These are phyloP conservation scores for Xiphorhynchus erythropygius DNA, from an alignment of 2,797 vertebrate species.

Conservation along the genomic window DNA sequence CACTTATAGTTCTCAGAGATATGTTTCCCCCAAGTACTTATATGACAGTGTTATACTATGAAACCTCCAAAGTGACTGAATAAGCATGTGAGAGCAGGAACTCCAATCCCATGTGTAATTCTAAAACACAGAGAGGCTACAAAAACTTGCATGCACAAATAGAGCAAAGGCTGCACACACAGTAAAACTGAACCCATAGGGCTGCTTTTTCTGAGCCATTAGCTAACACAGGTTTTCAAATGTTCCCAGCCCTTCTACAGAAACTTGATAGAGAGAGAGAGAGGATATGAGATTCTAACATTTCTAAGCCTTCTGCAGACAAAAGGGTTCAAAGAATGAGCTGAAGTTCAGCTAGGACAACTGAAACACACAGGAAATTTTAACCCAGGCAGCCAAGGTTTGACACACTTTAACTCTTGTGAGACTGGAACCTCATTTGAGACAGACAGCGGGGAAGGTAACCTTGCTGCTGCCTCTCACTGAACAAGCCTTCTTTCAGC, in stretches of 20 bases:
- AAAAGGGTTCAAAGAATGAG: background rate
- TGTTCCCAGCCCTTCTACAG: background rate
- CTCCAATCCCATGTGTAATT: background rate
- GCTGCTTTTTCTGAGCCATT: background rate
- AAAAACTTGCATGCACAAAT: background rate
- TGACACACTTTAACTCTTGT: background rate
- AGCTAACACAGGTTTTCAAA: background rate
- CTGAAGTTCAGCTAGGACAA: background rate
- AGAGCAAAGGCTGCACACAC: background rate
- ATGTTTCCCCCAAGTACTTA: constrained; percentile 20
- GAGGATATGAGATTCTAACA: background rate
- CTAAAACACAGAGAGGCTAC: background rate
- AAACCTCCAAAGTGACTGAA: constrained; percentile 38
- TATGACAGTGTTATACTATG: background rate
- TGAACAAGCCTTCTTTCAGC: background rate
- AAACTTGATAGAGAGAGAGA: background rate
- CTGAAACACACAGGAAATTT: background rate
- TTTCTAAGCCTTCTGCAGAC: background rate
- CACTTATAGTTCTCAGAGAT: constrained; percentile 15
- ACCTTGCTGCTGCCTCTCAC: background rate
- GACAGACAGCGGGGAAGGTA: background rate
- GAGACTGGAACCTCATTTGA: background rate
- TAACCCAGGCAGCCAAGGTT: background rate
- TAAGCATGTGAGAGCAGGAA: background rate
- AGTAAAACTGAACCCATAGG: background rate